Percentiles rank a stretch among this genome's conserved stretches.
Conservation (phyloP, 2,888 invertebrate species). For the Tanypteryx hageni region DNA sequence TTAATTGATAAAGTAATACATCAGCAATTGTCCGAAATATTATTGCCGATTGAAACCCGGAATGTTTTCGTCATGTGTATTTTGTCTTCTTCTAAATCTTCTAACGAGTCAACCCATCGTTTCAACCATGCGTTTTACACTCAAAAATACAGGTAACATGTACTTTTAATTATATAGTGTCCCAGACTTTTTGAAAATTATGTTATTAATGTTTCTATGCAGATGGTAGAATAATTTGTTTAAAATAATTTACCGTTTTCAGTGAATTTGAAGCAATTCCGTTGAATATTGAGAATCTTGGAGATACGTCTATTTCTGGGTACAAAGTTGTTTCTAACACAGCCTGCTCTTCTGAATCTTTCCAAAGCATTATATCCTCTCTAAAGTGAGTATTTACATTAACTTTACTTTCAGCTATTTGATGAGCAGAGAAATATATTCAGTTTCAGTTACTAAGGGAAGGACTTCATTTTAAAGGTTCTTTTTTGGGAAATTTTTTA, state of each 20-base stretch:
- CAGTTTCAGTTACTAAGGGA: too few species aligned
- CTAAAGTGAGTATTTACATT: conserved; percentile 66
- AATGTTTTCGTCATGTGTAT: conserved; percentile 82
- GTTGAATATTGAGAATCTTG: conserved; percentile 73
- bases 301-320: conserved; percentile 72
- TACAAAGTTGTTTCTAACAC: conserved; percentile 73
- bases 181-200: conserved; percentile 75
- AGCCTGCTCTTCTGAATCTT: conserved; percentile 71
- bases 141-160: conserved; percentile 74
- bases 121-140: conserved; percentile 81
- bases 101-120: conserved; percentile 79
- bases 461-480: too few species aligned
- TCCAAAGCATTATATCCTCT: conserved; percentile 70
- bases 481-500: too few species aligned
- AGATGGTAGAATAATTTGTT: neutral
- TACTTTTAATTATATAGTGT: conserved; percentile 78
- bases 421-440: too few species aligned
- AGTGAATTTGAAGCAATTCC: conserved; percentile 72
- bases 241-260: conserved; percentile 64
- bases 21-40: conserved; percentile 79
- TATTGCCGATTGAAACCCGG: conserved; percentile 76
- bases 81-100: conserved; percentile 77
- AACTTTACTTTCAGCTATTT: neutral
- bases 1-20: conserved; percentile 81
- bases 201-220: neutral